Evolutionary conservation across 2,888 invertebrate genomes (phyloP), one percentile per base, ranked within the genome.

Genomic region (Chaitophorus viminalis): DNA sequence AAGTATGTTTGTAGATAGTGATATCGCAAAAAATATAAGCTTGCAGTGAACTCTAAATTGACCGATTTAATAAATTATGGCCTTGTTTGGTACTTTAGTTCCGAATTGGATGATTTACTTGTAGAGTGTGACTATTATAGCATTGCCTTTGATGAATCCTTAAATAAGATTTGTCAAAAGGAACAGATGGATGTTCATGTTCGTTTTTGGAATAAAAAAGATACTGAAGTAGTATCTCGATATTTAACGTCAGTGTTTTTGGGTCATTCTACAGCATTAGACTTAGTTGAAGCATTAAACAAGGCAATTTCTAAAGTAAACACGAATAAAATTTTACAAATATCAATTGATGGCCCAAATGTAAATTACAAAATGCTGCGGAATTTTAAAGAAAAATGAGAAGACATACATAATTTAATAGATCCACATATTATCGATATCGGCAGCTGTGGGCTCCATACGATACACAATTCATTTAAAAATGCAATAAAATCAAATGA

Each of bases 261-360:
- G 31, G 72, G 33, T 31, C 33, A 72, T 33, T 33, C 72, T 33
- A 72, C 31, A 72, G 72, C 72, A 33, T 3, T 33, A 21, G 72
- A 72, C 52, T 72, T 72, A 4, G 18, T 72, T 72, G 72, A 72
- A 33, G 72, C 72, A 72, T 33, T 72, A 72, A 33, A 72, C 14
- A 31, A 18, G 33, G 31, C 33, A 72, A 72, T 72, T 72, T 14
- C 29, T n/a, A 77, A 46, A 77, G 21, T 77, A 39, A n/a, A 46
- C 5, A 77, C 54, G 9, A 77, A 17, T 29, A 77, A 14, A 17
- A 77, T 77, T 52, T 29, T 77, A 29, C 77, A 77, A 31, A n/a
- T 77, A 29, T 77, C 77, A 39, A 77, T 77, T 39, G 46, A 77
- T 18, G 77, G 77, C 17, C 77, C 77, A n/a, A 77, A 77, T 77